A percentile compares a stretch with the other conserved stretches of the same genome.
Conservation (phyloP, 1,140 invertebrate species). For the Trinorchestia longiramus region DNA sequence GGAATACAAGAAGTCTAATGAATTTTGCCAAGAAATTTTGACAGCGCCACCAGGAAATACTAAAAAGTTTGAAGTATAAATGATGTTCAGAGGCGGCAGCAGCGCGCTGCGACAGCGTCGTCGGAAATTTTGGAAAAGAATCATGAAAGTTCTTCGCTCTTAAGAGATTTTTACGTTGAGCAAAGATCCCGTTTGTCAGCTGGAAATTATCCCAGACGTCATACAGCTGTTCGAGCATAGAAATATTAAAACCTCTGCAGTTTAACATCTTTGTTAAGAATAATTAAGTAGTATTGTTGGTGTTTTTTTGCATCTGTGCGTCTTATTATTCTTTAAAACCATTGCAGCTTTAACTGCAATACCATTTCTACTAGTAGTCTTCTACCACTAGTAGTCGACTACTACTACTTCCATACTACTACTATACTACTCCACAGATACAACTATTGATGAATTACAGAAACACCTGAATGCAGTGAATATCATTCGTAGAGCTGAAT, state of each 20-base stretch:
- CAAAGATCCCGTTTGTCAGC: background rate
- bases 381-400: too few relatives aligned
- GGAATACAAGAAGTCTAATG: background rate
- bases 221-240: background rate
- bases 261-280: background rate
- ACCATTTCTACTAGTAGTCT: too few relatives aligned
- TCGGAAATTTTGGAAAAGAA: background rate
- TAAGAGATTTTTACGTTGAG: background rate
- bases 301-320: background rate
- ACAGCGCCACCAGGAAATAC: background rate
- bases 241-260: background rate
- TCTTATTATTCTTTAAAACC: background rate
- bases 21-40: background rate
- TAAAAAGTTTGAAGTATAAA: background rate
- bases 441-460: too few relatives aligned
- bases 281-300: background rate
- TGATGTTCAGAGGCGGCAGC: background rate
- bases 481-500: background rate
- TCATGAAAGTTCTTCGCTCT: background rate
- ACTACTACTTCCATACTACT: too few relatives aligned
- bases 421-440: too few relatives aligned
- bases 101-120: background rate
- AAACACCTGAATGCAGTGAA: background rate
- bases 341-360: background rate
- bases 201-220: background rate